phyloP scores from a whole-genome alignment of 2,797 vertebrate genomes.

The Falco concolor region DNA sequence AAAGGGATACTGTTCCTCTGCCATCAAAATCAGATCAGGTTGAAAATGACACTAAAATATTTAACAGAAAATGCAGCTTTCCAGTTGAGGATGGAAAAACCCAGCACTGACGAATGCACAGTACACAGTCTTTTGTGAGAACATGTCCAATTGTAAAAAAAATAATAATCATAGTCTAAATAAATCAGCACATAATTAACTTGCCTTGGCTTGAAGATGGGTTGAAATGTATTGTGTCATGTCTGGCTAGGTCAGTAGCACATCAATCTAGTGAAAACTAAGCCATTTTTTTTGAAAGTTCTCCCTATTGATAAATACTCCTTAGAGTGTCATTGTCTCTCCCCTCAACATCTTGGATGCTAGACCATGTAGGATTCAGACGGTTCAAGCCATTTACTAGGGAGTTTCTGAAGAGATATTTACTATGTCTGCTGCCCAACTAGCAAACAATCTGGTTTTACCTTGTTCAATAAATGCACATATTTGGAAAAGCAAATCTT shows the following conservation, averaged over 20 bases:
- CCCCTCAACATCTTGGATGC: neutral
- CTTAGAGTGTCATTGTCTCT: neutral
- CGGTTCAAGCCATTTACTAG: neutral
- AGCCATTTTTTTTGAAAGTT: neutral
- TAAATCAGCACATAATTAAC: neutral
- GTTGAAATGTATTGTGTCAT: neutral
- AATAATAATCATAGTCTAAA: neutral
- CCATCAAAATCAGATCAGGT: neutral
- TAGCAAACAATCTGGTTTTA: neutral
- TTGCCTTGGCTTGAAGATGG: neutral
- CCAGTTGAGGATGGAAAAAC: neutral
- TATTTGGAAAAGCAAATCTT: constrained; percentile 25
- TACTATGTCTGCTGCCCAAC: neutral
- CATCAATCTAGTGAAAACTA: neutral
- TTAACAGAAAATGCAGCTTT: neutral
- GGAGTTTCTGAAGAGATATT: neutral
- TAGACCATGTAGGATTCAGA: neutral
- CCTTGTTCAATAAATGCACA: neutral
- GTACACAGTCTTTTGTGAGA: neutral
- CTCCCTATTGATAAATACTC: neutral
- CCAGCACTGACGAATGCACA: neutral
- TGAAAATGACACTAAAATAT: neutral
- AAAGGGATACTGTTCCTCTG: neutral
- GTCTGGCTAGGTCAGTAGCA: neutral
- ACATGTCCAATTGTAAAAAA: neutral